These are phyloP conservation scores for Riptortus pedestris DNA, from an alignment of 1,140 invertebrate genomes.

Conservation along the genomic window DNA sequence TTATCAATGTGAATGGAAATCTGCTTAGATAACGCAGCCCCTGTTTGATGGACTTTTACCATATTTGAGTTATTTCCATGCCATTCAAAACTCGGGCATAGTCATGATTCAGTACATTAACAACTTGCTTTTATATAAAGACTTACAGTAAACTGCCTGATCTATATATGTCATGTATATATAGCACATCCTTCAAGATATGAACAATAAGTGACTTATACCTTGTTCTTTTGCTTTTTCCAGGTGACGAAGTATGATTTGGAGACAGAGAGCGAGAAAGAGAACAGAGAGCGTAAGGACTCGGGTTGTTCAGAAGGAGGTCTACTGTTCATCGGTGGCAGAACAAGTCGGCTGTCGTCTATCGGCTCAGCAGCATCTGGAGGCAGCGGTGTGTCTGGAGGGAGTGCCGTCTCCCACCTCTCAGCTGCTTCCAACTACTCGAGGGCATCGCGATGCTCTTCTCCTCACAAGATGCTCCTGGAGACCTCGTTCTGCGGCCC, in stretches of 20 bases:
- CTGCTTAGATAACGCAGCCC: too few relatives aligned
- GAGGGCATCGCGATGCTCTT: conserved; percentile 50
- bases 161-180: too few relatives aligned
- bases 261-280: conserved; percentile 33
- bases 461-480: conserved; percentile 74
- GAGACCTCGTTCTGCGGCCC: conserved; percentile 82
- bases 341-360: conserved; percentile 68
- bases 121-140: too few relatives aligned
- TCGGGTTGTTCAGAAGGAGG: conserved; percentile 61
- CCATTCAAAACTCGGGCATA: too few relatives aligned
- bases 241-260: conserved; percentile 32
- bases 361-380: conserved; percentile 48
- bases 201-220: too few relatives aligned
- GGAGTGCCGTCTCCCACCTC: conserved; percentile 38
- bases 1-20: too few relatives aligned
- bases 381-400: conserved; percentile 32
- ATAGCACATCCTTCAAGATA: too few relatives aligned
- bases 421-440: conserved; percentile 29
- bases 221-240: too few relatives aligned
- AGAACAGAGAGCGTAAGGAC: conserved; percentile 49
- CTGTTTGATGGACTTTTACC: too few relatives aligned
- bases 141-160: too few relatives aligned
- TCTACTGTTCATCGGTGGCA: conserved; percentile 65
- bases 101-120: too few relatives aligned
- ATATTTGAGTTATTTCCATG: too few relatives aligned